These are phyloP conservation scores for Lampropteryx suffumata DNA, from an alignment of 2,888 invertebrate species.

Conservation along the genomic window DNA sequence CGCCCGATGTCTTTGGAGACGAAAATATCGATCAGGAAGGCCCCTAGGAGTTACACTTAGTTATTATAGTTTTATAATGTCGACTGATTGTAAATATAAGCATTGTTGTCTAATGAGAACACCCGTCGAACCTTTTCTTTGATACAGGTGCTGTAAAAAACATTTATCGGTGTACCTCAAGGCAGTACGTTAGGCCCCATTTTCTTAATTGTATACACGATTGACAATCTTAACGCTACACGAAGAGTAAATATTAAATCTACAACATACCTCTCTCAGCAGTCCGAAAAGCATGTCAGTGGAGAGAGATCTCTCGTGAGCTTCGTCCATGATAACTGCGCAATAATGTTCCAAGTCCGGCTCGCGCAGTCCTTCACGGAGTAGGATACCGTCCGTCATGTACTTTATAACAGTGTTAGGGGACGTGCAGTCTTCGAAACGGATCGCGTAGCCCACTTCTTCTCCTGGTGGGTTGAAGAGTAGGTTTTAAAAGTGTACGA, in stretches of 20 bases:
- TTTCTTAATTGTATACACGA: neutral
- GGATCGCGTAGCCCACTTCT: conserved; percentile 99
- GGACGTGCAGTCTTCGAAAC: conserved; percentile 99
- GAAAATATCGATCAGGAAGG: too few relatives aligned
- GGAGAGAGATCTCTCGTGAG: conserved; percentile 98
- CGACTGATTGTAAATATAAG: too few relatives aligned
- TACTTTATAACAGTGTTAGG: conserved; percentile 97
- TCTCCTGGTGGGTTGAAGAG: conserved; percentile 80
- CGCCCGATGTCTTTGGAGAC: too few relatives aligned
- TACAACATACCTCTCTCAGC: conserved; percentile 89
- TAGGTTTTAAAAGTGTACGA: neutral
- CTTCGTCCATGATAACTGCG: conserved; percentile 99
- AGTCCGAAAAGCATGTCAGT: conserved; percentile 99
- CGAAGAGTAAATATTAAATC: neutral
- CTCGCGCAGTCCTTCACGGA: conserved; percentile 97
- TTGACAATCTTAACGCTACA: neutral
- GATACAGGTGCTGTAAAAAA: too few relatives aligned
- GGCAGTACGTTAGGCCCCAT: neutral
- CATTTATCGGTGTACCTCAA: neutral
- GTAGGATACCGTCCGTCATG: conserved; percentile 99
- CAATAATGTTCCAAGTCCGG: conserved; percentile 98
- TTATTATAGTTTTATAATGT: too few relatives aligned
- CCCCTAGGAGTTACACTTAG: too few relatives aligned
- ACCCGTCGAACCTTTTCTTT: too few relatives aligned
- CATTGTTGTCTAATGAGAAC: too few relatives aligned